phyloP scores from a whole-genome alignment of 2,797 vertebrate genomes.

The Sebastes vulpes region DNA sequence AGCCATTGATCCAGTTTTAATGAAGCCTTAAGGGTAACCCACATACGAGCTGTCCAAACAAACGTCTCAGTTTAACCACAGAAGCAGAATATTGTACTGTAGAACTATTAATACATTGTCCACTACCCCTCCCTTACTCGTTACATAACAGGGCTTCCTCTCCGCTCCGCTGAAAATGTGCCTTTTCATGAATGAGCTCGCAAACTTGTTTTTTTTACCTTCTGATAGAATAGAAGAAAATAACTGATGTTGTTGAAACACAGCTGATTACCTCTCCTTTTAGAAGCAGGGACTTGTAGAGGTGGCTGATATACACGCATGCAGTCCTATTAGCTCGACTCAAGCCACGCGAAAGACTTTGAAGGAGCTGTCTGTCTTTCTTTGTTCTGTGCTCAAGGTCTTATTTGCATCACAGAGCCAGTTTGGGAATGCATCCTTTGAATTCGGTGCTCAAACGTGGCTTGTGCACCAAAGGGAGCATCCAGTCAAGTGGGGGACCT shows the following conservation, averaged over 20 bases:
- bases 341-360: conserved; percentile 4
- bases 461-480: conserved; percentile 14
- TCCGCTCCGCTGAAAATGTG: conserved; percentile 19
- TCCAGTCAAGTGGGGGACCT: conserved; percentile 13
- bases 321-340: neutral
- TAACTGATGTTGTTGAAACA: conserved; percentile 5
- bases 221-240: neutral
- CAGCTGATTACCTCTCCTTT: conserved; percentile 26
- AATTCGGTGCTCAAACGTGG: neutral
- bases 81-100: conserved; percentile 16
- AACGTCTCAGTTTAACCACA: conserved; percentile 53
- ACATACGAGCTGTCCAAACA: conserved; percentile 55
- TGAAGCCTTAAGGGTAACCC: conserved; percentile 63
- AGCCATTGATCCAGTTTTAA: conserved; percentile 74
- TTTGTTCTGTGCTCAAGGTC: neutral
- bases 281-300: neutral
- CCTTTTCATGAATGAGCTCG: conserved; percentile 41
- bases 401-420: conserved; percentile 45
- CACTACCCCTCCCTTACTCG: conserved; percentile 4
- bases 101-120: conserved; percentile 40
- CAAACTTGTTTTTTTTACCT: conserved; percentile 25
- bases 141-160: conserved; percentile 33
- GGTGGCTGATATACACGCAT: neutral
- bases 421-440: conserved; percentile 20
- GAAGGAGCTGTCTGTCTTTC: neutral